These are phyloP conservation scores for Coregonus clupeaformis DNA, from an alignment of 2,113 vertebrate species.

Conservation along the genomic window DNA sequence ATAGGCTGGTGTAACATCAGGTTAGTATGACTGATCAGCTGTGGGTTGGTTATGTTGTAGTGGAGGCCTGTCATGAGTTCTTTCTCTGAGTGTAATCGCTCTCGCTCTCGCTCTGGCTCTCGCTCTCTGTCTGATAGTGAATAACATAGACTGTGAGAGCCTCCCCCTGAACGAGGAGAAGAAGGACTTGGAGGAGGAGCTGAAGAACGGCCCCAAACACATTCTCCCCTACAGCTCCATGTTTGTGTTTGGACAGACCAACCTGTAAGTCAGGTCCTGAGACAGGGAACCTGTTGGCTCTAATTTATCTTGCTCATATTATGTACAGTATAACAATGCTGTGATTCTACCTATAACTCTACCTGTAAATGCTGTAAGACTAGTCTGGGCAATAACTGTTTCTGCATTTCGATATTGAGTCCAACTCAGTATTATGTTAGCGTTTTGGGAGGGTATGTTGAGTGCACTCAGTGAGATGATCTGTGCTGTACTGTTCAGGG, in stretches of 20 bases:
- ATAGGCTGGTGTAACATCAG: too few relatives aligned
- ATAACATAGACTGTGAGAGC: conserved; percentile 85
- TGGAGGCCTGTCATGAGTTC: too few relatives aligned
- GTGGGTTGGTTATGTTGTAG: too few relatives aligned
- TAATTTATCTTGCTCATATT: too few relatives aligned
- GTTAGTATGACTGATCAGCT: too few relatives aligned
- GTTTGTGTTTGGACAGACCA: conserved; percentile 91
- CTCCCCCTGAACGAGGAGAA: conserved; percentile 82
- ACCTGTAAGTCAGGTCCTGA: conserved; percentile 81
- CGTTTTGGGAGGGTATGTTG: neutral
- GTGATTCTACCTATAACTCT: too few relatives aligned
- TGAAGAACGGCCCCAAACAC: conserved; percentile 78
- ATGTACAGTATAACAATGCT: too few relatives aligned
- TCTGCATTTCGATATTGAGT: neutral
- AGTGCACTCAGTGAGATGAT: neutral
- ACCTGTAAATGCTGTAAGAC: too few relatives aligned
- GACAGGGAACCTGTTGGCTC: too few relatives aligned
- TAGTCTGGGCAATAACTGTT: neutral
- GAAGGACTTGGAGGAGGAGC: conserved; percentile 84
- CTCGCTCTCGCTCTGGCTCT: too few relatives aligned
- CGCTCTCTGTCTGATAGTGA: conserved; percentile 67
- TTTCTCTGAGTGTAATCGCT: too few relatives aligned
- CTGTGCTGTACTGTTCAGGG: conserved; percentile 66
- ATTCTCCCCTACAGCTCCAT: conserved; percentile 96
- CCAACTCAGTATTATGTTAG: neutral